Percentiles rank a stretch among this genome's conserved stretches.
Conservation (phyloP, 2,888 invertebrate genomes). For the Cataglyphis cursor region DNA sequence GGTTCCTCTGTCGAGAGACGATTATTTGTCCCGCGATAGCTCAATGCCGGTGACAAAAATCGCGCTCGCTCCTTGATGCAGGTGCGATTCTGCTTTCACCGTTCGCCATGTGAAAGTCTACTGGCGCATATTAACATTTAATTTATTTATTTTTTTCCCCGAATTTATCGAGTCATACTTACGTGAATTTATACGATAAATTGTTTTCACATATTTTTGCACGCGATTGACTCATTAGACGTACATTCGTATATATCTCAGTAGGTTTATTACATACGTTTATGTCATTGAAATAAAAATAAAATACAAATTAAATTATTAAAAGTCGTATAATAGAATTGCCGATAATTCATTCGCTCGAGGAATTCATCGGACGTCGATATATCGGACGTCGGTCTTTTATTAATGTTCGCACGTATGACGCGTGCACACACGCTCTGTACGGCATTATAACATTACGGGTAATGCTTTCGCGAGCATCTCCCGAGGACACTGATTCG, state of each 20-base stretch:
- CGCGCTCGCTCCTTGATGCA: slow-evolving; percentile 8
- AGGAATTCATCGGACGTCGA: slow-evolving; percentile 51
- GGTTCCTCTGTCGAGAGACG: slow-evolving; percentile 74
- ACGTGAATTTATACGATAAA: not conserved
- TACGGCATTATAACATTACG: slow-evolving; percentile 70
- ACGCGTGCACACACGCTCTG: slow-evolving; percentile 42
- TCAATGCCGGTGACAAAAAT: slow-evolving; percentile 53
- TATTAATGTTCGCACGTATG: slow-evolving; percentile 52
- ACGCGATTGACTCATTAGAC: slow-evolving; percentile 16
- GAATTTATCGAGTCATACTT: not conserved
- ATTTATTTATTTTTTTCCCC: slow-evolving; percentile 11
- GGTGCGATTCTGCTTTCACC: not conserved
- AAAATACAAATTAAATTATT: slow-evolving; percentile 57
- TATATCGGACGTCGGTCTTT: slow-evolving; percentile 53
- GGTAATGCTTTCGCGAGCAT: slow-evolving; percentile 68
- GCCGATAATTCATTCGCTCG: slow-evolving; percentile 51
- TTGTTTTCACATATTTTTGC: not conserved
- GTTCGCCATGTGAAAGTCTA: not conserved
- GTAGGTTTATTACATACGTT: slow-evolving; percentile 5
- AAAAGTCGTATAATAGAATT: slow-evolving; percentile 45
- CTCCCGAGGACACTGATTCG: slow-evolving; percentile 64
- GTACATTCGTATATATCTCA: not conserved
- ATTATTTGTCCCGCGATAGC: slow-evolving; percentile 57
- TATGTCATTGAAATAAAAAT: slow-evolving; percentile 27
- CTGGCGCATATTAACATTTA: not conserved